These are phyloP conservation scores for Tursiops truncatus DNA, from an alignment of 2,113 vertebrate species.

Conservation along the genomic window DNA sequence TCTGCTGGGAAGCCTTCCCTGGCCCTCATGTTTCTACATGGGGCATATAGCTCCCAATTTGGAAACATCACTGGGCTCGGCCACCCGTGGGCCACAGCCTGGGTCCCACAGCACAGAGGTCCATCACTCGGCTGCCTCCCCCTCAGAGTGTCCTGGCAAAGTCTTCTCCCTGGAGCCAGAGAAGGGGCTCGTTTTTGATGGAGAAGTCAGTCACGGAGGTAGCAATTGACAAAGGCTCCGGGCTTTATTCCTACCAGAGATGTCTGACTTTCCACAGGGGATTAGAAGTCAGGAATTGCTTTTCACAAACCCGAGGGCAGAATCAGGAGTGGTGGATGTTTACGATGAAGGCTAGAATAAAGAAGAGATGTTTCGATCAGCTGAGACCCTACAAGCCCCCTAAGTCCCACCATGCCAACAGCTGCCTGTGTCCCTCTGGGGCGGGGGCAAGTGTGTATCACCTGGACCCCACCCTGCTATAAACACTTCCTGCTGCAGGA, in stretches of 20 bases:
- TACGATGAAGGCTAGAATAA: neutral
- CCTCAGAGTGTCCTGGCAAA: neutral
- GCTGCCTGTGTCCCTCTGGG: too few relatives aligned
- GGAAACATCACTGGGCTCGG: neutral
- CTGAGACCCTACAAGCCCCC: neutral
- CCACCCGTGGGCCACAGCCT: neutral
- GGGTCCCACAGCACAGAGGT: rapidly evolving
- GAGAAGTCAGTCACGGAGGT: rapidly evolving
- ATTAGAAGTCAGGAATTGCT: neutral
- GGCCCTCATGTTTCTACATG: neutral
- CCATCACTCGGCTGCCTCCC: neutral
- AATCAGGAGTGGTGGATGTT: neutral
- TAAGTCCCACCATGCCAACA: neutral
- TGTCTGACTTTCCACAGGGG: neutral
- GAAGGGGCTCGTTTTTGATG: neutral
- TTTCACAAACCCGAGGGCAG: neutral
- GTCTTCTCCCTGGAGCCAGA: neutral
- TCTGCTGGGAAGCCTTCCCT: neutral
- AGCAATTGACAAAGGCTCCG: rapidly evolving
- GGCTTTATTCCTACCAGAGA: neutral
- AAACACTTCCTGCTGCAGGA: neutral
- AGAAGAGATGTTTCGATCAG: neutral
- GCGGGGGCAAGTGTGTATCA: neutral
- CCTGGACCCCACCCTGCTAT: neutral
- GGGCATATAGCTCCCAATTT: too few relatives aligned